Conservation (phyloP, 2,113 vertebrate genomes). For the Mus musculus region GRCm39 chr3:40997001-40997500, state of each 20-base stretch:
- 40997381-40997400: slow-evolving; percentile 34
- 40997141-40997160: not conserved
- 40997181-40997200: too few species aligned
- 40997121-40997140: not conserved
- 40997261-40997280: not conserved
- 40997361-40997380: not conserved
- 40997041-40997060: not conserved
- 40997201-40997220: not conserved
- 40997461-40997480: not conserved
- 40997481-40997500: not conserved
- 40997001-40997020: not conserved
- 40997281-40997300: not conserved
- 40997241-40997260: not conserved
- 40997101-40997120: slow-evolving; percentile 25
- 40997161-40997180: not conserved
- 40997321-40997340: not conserved
- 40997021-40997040: slow-evolving; percentile 24
- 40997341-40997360: not conserved
- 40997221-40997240: not conserved
- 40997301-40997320: not conserved
- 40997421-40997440: not conserved
- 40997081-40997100: not conserved
- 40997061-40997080: slow-evolving; percentile 18
- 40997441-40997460: not conserved
- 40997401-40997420: slow-evolving; percentile 29